Base-by-base conservation (phyloP, 1,140 invertebrate species). In the Pygmarrhopalites habei region DNA sequence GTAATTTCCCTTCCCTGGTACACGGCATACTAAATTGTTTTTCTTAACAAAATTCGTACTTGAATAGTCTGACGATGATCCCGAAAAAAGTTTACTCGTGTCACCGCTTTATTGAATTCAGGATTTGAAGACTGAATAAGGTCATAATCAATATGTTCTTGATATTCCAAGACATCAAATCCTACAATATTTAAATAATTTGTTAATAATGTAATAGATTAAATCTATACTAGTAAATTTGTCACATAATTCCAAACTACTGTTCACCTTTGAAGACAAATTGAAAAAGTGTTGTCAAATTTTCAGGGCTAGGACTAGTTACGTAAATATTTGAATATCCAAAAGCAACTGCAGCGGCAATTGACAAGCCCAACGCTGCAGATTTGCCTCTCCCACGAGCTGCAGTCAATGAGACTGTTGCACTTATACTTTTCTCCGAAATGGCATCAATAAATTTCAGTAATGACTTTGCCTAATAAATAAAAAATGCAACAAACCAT, bases 291-390 rank as follows among this genome's bases (percentile, higher is more conserved):
- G 95, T 99, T 64, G 92, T 95, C 73, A 99, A 83, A 81, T 99
- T 99, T 76, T 99, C 96, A 2, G 95, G 95, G 75, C 90, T 92
- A 1, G 97, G 97, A 66, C 93, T 95, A 0, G 96, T 97, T 15
- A 99, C 92, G 78, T 95, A 99, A 52, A 99, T 91, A 75, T 99
- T 99, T 17, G 95, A 93, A 77, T 98, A 99, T 21, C 92, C 90
- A 74, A 88, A 87, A 1, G 88, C 85, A 57, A 93, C 79, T 17
- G 87, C 88, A 1, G 85, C 88, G 19, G 89, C 87, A 29, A 99
- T 88, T 1, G 95, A 85, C 49, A 99, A 78, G 4, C 97, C 97
- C n/a, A 99, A 77, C 14, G 95, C 91, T 14, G 97, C 97, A 1
- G 96, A 99, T 80, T 99, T 99, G 66, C 97, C 97, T 65, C 97